These are phyloP conservation scores for Heliconius hewitsoni DNA, from an alignment of 1,140 invertebrate genomes.

Conservation along the genomic window DNA sequence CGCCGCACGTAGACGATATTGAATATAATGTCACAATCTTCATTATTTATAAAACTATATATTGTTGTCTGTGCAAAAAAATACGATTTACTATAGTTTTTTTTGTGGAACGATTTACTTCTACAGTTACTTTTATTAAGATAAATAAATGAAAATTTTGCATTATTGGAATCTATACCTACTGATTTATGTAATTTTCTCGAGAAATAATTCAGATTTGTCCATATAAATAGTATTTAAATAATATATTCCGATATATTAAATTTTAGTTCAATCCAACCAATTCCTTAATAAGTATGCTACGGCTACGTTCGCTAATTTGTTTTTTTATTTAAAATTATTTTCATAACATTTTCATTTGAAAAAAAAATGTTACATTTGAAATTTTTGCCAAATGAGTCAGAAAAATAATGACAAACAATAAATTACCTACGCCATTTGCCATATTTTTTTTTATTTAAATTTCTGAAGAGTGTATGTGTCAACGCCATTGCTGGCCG, in stretches of 20 bases:
- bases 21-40: slow-evolving; percentile 19
- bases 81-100: background rate
- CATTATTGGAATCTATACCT: too few relatives aligned
- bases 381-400: slow-evolving; percentile 28
- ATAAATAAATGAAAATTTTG: too few relatives aligned
- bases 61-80: background rate
- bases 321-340: background rate
- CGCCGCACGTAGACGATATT: slow-evolving; percentile 50
- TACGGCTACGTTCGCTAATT: background rate
- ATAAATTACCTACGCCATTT: slow-evolving; percentile 53
- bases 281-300: too few relatives aligned
- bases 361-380: background rate
- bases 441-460: slow-evolving; percentile 58
- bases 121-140: background rate
- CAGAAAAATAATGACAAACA: slow-evolving; percentile 47
- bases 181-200: too few relatives aligned
- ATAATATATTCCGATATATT: too few relatives aligned
- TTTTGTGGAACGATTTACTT: background rate
- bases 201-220: too few relatives aligned
- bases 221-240: too few relatives aligned
- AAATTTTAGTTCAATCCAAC: too few relatives aligned
- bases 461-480: slow-evolving; percentile 51
- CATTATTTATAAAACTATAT: slow-evolving; percentile 42
- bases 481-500: slow-evolving; percentile 50
- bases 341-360: background rate